These are phyloP conservation scores for Cylindroiulus punctatus DNA, from an alignment of 2,888 invertebrate genomes.

Conservation along the genomic window DNA sequence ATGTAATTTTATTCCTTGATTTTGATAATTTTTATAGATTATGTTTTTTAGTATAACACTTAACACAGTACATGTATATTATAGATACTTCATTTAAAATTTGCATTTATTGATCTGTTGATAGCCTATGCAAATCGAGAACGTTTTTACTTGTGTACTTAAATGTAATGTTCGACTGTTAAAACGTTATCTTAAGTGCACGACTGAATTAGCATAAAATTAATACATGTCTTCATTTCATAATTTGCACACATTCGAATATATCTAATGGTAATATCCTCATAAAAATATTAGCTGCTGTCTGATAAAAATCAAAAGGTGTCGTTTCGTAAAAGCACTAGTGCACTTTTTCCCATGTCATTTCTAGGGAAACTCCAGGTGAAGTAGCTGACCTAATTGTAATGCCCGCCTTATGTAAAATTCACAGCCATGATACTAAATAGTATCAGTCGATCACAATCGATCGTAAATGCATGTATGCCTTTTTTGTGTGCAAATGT, in stretches of 20 bases:
- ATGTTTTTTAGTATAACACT: too few species aligned
- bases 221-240: neutral
- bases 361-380: too few species aligned
- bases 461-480: too few species aligned
- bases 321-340: neutral
- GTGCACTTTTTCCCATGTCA: too few species aligned
- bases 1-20: too few species aligned
- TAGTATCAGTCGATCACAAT: too few species aligned
- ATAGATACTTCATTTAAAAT: neutral
- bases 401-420: too few species aligned
- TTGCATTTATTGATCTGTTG: neutral
- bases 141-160: neutral
- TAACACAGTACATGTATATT: too few species aligned
- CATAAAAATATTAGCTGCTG: neutral
- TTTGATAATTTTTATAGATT: too few species aligned
- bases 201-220: neutral
- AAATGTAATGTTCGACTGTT: neutral
- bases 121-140: neutral
- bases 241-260: neutral
- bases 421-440: too few species aligned
- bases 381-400: too few species aligned
- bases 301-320: neutral
- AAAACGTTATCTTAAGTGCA: neutral
- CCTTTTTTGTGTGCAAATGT: too few species aligned
- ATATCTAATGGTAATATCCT: neutral